A percentile compares a stretch with the other conserved stretches of the same genome.
These are phyloP conservation scores for Thaumetopoea pityocampa DNA, from an alignment of 1,140 invertebrate genomes.

Conservation along the genomic window DNA sequence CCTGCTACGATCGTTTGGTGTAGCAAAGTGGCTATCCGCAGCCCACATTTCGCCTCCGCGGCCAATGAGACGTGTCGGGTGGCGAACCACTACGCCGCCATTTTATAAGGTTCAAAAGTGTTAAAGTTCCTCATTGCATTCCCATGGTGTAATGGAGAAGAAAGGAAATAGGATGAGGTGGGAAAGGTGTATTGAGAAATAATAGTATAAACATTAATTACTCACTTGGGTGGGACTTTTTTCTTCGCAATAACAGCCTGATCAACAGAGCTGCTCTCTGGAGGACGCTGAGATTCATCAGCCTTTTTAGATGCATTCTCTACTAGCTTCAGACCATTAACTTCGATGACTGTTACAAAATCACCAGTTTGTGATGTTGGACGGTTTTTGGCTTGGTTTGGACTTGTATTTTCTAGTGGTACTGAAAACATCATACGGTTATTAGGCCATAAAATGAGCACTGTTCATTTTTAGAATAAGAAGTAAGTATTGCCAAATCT, in stretches of 20 bases:
- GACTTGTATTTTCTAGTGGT: conserved; percentile 59
- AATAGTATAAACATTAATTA: neutral
- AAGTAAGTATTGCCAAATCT: no score
- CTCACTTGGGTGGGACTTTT: conserved; percentile 79
- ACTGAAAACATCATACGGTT: no score
- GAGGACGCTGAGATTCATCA: conserved; percentile 62
- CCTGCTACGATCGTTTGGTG: no score
- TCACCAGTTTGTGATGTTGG: conserved; percentile 79
- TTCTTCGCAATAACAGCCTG: conserved; percentile 69
- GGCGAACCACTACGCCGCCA: no score
- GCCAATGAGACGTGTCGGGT: no score
- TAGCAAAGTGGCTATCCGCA: no score
- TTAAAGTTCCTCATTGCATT: no score
- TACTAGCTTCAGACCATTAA: conserved; percentile 80
- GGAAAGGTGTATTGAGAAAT: neutral
- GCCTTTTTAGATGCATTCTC: conserved; percentile 65
- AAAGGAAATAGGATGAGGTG: neutral
- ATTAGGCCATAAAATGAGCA: no score
- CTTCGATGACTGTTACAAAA: conserved; percentile 93
- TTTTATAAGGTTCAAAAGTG: no score
- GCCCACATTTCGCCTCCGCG: no score
- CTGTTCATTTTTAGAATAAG: no score
- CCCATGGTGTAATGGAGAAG: neutral
- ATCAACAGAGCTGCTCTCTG: conserved; percentile 64
- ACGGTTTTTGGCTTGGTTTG: conserved; percentile 62